Evolutionary conservation across 2,797 vertebrate genomes (phyloP), one percentile per base, ranked within the genome.

Genomic region (Argyrosomus regius): DNA sequence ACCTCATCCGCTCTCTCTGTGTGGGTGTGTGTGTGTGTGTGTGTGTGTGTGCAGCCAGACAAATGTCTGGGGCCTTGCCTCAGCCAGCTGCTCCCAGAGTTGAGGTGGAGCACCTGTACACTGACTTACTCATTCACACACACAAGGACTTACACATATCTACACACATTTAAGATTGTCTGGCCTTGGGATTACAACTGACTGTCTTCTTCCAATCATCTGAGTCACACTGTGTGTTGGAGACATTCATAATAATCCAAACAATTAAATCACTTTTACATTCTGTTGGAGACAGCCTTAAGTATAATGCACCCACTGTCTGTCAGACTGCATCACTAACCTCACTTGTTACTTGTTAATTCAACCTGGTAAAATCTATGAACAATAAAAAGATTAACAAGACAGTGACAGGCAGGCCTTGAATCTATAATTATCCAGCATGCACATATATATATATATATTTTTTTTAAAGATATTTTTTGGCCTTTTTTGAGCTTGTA

Each of bases 181-280:
- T 94, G 79, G 83, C 52, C 39, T 63, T 71, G 45, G 84, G 87
- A 89, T 93, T 87, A 91, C 63, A 78, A 54, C 62, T 60, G 75
- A 63, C 72, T 86, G 83, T 24, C 67, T 85, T 77, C 46, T 82
- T 65, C 18, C 11, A 57, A 80, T 84, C 43, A 58, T 56, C 45
- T 75, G 69, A 62, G 76, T 76, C 72, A 68, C 26, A 73, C 18
- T 17, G 43, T 18, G 50, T 24, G 49, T 70, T 58, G 62, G 16
- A 81, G 72, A 83, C 46, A 3, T 39, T 73, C 24, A n/a, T 31
- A n/a, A 46, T 70, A 14, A 48, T 39, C 53, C 20, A 50, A 60
- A 52, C 57, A 72, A 72, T 61, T 20, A 80, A 79, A 60, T 78
- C 54, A 24, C 5, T 72, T 46, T 46, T 53, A 10, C 31, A 41